phyloP scores from a whole-genome alignment of 2,113 vertebrate genomes.

The Sialia sialis region DNA sequence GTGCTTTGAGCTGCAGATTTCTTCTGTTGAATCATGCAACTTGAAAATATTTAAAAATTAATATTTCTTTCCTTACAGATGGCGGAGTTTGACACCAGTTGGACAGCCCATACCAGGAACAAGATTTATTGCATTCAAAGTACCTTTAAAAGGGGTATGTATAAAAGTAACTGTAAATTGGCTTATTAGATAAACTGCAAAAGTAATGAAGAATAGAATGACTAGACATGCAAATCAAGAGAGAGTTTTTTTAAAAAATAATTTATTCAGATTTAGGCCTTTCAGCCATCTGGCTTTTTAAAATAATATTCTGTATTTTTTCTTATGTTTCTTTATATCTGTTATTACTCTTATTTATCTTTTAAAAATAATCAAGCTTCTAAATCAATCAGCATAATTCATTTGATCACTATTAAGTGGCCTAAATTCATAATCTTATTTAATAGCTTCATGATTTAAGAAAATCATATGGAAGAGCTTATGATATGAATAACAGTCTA shows the following conservation, averaged over 20 bases:
- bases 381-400: background rate
- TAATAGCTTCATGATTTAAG: background rate
- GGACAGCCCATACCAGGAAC: conserved; percentile 71
- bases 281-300: background rate
- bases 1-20: background rate
- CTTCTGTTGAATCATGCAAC: background rate
- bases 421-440: background rate
- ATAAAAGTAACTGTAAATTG: background rate
- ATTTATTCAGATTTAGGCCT: background rate
- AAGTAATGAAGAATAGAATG: background rate
- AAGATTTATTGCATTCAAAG: conserved; percentile 74
- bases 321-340: background rate
- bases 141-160: conserved; percentile 75
- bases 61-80: conserved; percentile 59
- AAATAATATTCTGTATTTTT: background rate
- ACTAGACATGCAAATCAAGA: background rate
- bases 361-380: background rate
- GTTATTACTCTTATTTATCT: background rate
- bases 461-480: background rate
- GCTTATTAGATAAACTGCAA: background rate
- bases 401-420: background rate
- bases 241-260: background rate
- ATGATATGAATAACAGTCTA: background rate
- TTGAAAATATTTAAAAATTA: background rate
- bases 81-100: conserved; percentile 68